Conservation (phyloP, 2,888 invertebrate species). For the Oasisia sp. region DNA sequence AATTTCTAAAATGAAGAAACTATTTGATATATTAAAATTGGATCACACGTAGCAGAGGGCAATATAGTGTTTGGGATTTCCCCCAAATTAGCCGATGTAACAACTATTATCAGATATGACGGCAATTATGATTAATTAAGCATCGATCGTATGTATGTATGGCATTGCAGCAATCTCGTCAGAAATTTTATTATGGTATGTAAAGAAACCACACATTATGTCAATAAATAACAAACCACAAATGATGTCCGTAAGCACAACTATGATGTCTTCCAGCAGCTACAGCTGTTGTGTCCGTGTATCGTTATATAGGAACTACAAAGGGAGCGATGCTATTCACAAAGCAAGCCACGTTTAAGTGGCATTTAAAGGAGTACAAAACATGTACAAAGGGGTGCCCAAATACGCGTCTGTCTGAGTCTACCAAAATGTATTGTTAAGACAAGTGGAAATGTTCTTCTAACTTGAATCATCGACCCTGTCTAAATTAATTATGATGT, state of each 20-base stretch:
- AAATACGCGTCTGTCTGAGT: no score
- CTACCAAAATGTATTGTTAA: no score
- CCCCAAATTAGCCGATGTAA: slow-evolving; percentile 12
- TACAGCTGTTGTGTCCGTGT: background rate
- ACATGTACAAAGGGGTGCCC: no score
- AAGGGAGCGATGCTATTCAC: background rate
- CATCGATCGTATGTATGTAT: background rate
- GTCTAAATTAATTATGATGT: no score
- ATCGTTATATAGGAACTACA: background rate
- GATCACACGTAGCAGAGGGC: background rate
- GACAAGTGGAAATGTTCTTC: no score
- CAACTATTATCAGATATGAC: background rate
- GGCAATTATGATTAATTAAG: background rate
- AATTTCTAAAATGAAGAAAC: background rate
- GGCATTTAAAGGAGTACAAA: no score
- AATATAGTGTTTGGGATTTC: background rate
- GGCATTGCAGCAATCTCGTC: background rate
- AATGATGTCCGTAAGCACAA: background rate
- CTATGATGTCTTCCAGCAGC: background rate
- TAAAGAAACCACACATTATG: background rate
- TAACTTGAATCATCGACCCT: no score
- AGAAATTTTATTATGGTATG: background rate
- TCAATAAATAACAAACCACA: background rate
- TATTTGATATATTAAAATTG: background rate
- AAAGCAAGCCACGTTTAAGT: background rate